These are phyloP conservation scores for Oryzaephilus surinamensis DNA, from an alignment of 1,140 invertebrate species.

Conservation along the genomic window DNA sequence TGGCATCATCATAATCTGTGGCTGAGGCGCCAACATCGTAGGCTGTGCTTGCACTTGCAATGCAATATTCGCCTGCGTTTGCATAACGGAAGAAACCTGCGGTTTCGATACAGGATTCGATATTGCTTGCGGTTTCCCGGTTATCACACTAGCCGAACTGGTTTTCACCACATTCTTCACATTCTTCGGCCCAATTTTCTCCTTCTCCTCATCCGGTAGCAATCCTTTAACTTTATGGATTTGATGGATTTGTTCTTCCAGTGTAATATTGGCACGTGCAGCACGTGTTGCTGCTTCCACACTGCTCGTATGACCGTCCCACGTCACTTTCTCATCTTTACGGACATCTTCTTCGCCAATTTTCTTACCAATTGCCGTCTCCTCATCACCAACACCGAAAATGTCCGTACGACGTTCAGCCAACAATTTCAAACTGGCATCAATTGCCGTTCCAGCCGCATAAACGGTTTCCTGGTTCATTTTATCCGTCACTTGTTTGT, in stretches of 20 bases:
- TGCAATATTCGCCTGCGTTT: slow-evolving; percentile 40
- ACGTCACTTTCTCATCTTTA: slow-evolving; percentile 85
- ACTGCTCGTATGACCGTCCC: slow-evolving; percentile 96
- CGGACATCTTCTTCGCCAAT: slow-evolving; percentile 90
- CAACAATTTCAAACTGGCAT: slow-evolving; percentile 88
- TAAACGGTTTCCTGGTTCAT: slow-evolving; percentile 78
- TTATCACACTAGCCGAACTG: slow-evolving; percentile 36
- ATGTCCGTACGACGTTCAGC: slow-evolving; percentile 99
- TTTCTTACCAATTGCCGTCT: slow-evolving; percentile 98
- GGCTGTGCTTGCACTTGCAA: slow-evolving; percentile 41
- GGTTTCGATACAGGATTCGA: slow-evolving; percentile 23
- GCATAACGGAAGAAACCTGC: slow-evolving; percentile 29
- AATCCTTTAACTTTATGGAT: slow-evolving; percentile 93
- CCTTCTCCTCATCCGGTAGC: slow-evolving; percentile 87
- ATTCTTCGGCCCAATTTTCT: slow-evolving; percentile 78
- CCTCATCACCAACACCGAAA: slow-evolving; percentile 96
- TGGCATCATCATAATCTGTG: slow-evolving; percentile 55
- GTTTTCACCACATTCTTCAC: slow-evolving; percentile 34
- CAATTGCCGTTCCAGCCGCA: slow-evolving; percentile 81
- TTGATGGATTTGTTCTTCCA: slow-evolving; percentile 95
- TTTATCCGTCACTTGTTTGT: slow-evolving; percentile 75
- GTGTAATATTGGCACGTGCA: slow-evolving; percentile 87
- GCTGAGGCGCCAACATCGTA: slow-evolving; percentile 42
- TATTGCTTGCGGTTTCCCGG: slow-evolving; percentile 40
- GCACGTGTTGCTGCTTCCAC: slow-evolving; percentile 84